Base-by-base conservation (phyloP, 1,140 invertebrate genomes). In the Sinella curviseta region DNA sequence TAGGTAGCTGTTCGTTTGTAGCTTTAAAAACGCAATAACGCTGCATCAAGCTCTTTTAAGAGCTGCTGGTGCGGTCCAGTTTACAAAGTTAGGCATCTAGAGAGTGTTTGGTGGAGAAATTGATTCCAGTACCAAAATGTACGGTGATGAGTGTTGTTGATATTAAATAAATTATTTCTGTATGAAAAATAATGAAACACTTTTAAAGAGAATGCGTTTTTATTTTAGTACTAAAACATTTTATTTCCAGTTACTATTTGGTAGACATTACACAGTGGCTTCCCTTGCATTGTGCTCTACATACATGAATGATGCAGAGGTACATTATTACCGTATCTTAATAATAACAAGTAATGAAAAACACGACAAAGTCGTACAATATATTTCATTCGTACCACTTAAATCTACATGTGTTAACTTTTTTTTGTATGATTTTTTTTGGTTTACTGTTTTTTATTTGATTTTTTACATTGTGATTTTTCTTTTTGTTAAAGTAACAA, bases 271-370 rank as follows among this genome's bases (percentile, higher is more conserved):
- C 65, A 70, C 65, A 31, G 65, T 70, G 65, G 65, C 31, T 70
- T 65, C 57, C 57, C 57, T 70, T 70, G 65, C 65, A 70, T 70
- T 70, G 65, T 70, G 65, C 65, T 70, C 65, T 70, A 70, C 26
- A 33, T 70, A 31, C 12, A 70, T 16, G 31, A 70, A 12, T 12
- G 20, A 70, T 70, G 65, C 31, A 70, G 65, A 60, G 55, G 24
- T 14, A 8, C 39, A 14, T 12, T 60, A 60, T 14, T 24, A 60
- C 55, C 24, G n/a, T 60, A 60, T n/a, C n/a, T n/a, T n/a, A n/a
- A n/a, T n/a, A n/a, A n/a, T 48, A 12, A 48, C 39, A 48, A 48
- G 39, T 48, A 48, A 48, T 48, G 39, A 48, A 48, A 48, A 48
- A 48, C 39, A 48, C 20, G n/a, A 48, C 39, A 70, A 33, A 70